Base-by-base conservation (phyloP, 35 echinoderm and acorn worm species). In the Amphiura filiformis region DNA sequence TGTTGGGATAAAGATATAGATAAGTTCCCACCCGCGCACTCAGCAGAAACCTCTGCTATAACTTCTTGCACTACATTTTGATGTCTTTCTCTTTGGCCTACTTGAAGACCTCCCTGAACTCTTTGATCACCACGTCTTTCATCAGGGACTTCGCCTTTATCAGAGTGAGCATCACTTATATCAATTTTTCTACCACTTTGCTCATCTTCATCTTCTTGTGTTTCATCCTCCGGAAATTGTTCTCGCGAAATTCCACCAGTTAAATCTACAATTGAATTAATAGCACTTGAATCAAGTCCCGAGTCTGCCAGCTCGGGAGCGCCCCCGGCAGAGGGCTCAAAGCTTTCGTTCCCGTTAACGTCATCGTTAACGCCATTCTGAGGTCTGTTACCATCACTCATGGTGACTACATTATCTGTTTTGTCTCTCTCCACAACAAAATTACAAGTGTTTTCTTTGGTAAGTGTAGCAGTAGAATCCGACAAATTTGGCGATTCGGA, bases 1-100 rank as follows among this genome's bases (percentile, higher is more conserved):
- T 93, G 80, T 39, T 93, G 91, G 30, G 91, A 93, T 31, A 93
- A 61, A 39, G 91, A 93, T 86, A 93, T 56, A 9, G 85, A 83
- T 31, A 88, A 36, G 26, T 75, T 80, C 23, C 91, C 86, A 57
- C 91, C 88, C 15, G 78, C 86, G 42, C 88, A 83, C n/a, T 93
- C 91, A 75, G 91, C 91, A 30, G 91, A 93, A 20, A 88, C 80
- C 38, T 93, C 85, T 18, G 90, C 83, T 75, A 92, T 92, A 35
- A 84, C 90, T 75, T 92, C 84, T 34, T 81, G 76, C 26, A 92
- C 77, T 39, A 78, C 84, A 84, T 85, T 82, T 42, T 79, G 44
- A 17, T 82, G 57, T 40, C 44, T 40, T 52, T 23, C 70, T 26
- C 65, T 70, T 7, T 30, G 75, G 20, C 13, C 83, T 15, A 37